Evolutionary conservation across 2,888 invertebrate genomes (phyloP).

Genomic region (Cyclophora punctaria): DNA sequence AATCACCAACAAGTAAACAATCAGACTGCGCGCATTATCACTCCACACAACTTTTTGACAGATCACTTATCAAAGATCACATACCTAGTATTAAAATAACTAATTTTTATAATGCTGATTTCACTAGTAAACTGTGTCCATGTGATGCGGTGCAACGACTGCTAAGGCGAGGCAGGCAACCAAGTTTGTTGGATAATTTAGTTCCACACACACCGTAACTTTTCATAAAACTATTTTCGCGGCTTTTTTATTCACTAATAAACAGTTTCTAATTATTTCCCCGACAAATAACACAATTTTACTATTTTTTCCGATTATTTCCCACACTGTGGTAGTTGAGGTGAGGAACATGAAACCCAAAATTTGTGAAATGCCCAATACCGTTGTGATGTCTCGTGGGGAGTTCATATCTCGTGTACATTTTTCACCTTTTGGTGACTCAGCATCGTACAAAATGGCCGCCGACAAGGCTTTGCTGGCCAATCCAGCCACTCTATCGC

Average conservation of each 20-base stretch:
- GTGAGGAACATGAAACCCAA: conserved; percentile 69
- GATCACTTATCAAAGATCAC: conserved; percentile 27
- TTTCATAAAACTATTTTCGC: conserved; percentile 44
- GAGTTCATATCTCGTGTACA: conserved; percentile 74
- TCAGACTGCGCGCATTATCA: conserved; percentile 40
- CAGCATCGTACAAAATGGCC: conserved; percentile 80
- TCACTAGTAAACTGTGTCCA: conserved; percentile 29
- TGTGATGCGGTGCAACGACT: conserved; percentile 20
- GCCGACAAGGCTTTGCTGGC: conserved; percentile 71
- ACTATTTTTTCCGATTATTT: conserved; percentile 33
- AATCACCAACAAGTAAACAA: conserved; percentile 56
- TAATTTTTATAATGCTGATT: conserved; percentile 5
- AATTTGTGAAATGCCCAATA: conserved; percentile 76
- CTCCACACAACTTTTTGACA: conserved; percentile 50
- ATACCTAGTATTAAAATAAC: too few species aligned
- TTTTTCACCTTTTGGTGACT: conserved; percentile 79
- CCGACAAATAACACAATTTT: conserved; percentile 20
- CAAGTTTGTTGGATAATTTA: conserved; percentile 28
- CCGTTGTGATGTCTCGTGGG: conserved; percentile 77
- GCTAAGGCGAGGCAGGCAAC: conserved; percentile 20
- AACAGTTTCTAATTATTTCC: conserved; percentile 16
- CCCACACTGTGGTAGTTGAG: conserved; percentile 43
- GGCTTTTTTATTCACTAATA: conserved; percentile 15
- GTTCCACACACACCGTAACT: conserved; percentile 42
- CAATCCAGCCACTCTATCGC: conserved; percentile 54